These are phyloP conservation scores for Anabacerthia variegaticeps DNA, from an alignment of 2,797 vertebrate species.

Conservation along the genomic window DNA sequence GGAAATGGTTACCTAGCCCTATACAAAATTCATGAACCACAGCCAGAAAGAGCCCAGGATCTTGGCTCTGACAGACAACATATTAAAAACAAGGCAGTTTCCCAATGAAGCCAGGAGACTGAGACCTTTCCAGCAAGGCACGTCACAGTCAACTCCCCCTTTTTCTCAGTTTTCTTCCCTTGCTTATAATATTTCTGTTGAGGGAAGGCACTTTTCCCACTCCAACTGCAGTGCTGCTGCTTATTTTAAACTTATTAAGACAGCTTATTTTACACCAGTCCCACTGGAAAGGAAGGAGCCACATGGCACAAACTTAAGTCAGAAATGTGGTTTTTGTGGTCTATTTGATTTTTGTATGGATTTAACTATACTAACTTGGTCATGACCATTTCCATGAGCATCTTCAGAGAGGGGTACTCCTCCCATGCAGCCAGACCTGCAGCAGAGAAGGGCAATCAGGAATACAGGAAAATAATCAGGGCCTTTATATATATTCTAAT, in stretches of 20 bases:
- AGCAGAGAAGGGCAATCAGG: neutral
- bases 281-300: neutral
- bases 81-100: neutral
- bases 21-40: neutral
- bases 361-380: constrained; percentile 85
- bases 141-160: neutral
- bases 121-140: neutral
- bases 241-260: neutral
- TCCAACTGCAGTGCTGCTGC: neutral
- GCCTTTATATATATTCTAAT: neutral
- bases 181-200: neutral
- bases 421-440: constrained; percentile 95
- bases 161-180: neutral
- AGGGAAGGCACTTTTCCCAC: neutral
- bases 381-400: constrained; percentile 99
- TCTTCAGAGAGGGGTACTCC: constrained; percentile 95
- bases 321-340: neutral
- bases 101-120: neutral
- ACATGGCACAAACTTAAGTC: neutral
- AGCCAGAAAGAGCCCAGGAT: neutral
- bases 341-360: neutral
- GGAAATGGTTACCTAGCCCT: neutral
- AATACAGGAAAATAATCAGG: neutral
- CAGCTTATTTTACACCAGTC: neutral
- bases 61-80: rapidly evolving